Evolutionary conservation across 2,113 vertebrate species (phyloP), one percentile per base, ranked within the genome.

Genomic region (Drymodes brunneopygia): DNA sequence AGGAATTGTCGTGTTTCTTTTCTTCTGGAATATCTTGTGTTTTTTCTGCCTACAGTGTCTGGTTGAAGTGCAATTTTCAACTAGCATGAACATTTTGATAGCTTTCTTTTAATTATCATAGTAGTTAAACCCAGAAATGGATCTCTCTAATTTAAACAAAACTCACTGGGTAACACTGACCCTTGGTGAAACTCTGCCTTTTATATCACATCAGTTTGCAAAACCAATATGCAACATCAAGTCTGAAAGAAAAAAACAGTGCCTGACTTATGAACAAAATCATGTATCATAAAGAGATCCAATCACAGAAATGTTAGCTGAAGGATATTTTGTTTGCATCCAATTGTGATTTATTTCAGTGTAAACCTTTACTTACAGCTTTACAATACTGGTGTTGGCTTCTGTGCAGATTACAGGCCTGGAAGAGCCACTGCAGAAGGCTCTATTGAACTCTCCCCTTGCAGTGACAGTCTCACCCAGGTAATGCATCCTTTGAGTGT

Each of bases 381-480:
- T 93, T 99, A 98, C 97, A 99, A 98, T 88, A 96, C 98, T 7
- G 98, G 98, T 66, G 95, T 97, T 66, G 98, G 98, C 93, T 97
- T 98, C 97, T 99, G 99, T 97, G 98, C 97, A 36, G 98, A 99
- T 96, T 98, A 97, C 93, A 96, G 62, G 61, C 94, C 86, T 48
- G 96, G 96, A 61, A 92, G 73, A 72, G 88, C 69, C 47, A 22
- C 51, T 58, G 88, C 79, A 66, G 97, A 97, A 51, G 97, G 98
- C 33, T 92, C 93, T 70, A 57, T 99, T 66, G 69, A 62, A 16
- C 96, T 98, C 42, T 98, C 98, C 25, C 98, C 98, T 9, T 99
- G 99, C 97, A 98, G 94, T 35, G 98, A 98, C 82, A 98, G 97
- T 27, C 96, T 97, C 67, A 98, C 96, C 71, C 98, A 99, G 98